phyloP scores from a whole-genome alignment of 2,113 vertebrate genomes.

The Cichladusa arquata region DNA sequence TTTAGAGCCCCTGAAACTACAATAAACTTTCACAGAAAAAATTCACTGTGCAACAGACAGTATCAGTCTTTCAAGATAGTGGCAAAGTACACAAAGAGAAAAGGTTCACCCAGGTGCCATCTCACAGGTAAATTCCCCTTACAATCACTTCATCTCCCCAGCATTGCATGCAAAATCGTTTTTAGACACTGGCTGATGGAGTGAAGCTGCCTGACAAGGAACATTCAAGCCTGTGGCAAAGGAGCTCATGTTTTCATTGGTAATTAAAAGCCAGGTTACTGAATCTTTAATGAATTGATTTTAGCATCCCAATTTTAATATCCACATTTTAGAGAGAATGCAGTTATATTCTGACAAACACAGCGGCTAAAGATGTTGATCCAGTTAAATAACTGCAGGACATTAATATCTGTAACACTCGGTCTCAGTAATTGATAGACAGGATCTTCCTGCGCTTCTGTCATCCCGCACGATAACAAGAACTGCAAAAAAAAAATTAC shows the following conservation, averaged over 20 bases:
- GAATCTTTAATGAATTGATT: not conserved
- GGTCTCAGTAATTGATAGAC: not conserved
- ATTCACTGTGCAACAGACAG: slow-evolving; percentile 33
- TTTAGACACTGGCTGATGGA: not conserved
- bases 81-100: not conserved
- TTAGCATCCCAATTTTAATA: not conserved
- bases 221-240: not conserved
- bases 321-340: not conserved
- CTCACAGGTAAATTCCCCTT: not conserved
- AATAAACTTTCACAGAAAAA: slow-evolving; percentile 35
- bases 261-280: not conserved
- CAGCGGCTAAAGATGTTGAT: not conserved
- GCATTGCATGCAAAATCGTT: not conserved
- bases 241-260: not conserved
- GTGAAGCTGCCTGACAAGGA: not conserved
- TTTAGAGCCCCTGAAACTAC: slow-evolving; percentile 69
- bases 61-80: not conserved
- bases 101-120: not conserved
- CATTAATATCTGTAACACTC: not conserved
- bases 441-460: slow-evolving; percentile 7
- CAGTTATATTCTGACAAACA: not conserved
- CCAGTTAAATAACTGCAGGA: not conserved
- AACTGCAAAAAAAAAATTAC: slow-evolving; percentile 20
- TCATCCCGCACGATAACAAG: not conserved
- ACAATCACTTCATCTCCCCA: not conserved